Base-by-base conservation (phyloP, 2,888 invertebrate genomes). In the Drosophila pegasa region DNA sequence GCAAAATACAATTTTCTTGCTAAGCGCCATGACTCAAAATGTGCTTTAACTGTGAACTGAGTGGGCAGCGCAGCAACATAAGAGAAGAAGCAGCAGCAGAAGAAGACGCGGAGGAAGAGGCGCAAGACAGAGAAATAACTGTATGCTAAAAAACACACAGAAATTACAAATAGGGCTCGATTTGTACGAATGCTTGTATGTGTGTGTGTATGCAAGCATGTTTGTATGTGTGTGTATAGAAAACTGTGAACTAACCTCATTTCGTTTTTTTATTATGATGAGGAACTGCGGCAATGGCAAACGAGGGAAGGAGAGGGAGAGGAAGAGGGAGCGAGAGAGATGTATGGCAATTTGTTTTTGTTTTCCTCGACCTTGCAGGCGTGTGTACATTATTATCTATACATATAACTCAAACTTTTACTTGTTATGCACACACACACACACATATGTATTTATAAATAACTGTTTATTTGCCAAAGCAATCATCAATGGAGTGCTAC, bases 11-110 rank as follows among this genome's bases (percentile, higher is more conserved):
- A 64, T 51, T 43, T 74, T 74, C 76, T 48, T 31, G 57, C 20
- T 71, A 72, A 77, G 57, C 59, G 54, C 41, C 50, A 75, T 79
- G 75, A 75, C 75, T 79, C 79, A 79, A 79, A 65, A 20, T 62
- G 61, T 54, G 48, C n/a, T 27, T 64, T 58, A 69, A 59, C 75
- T 52, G 63, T 57, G 54, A 61, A 71, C 40, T 33, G 65, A 38
- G 54, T 51, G 52, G 52, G 43, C 22, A 22, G 37, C n/a, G 35
- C 4, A 43, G n/a, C n/a, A n/a, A 35, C 41, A 52, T 40, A 48
- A 25, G 33, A 45, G n/a, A n/a, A n/a, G n/a, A n/a, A n/a, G n/a
- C n/a, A n/a, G n/a, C n/a, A n/a, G n/a, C n/a, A n/a, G n/a, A n/a
- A n/a, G n/a, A n/a, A n/a, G n/a, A 50, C 22, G 22, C 7, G 22